A percentile compares a stretch with the other conserved stretches of the same genome.
Conservation (phyloP, 2,113 vertebrate species). For the Ceyx melanurus region DNA sequence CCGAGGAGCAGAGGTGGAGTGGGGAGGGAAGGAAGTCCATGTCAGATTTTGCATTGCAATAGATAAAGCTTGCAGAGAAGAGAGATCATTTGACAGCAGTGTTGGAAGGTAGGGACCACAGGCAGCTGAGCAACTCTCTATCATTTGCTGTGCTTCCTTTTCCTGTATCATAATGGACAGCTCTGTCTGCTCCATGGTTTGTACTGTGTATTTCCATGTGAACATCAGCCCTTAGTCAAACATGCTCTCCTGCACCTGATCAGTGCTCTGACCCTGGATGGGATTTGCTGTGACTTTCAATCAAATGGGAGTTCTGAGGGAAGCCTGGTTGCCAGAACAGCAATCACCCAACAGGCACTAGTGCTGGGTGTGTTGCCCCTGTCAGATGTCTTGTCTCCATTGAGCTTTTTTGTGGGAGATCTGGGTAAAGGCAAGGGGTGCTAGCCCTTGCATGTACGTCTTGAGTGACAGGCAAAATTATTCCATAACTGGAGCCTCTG, state of each 20-base stretch:
- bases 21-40: not conserved
- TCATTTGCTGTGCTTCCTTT: not conserved
- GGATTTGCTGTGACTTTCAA: not conserved
- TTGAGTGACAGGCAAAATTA: slow-evolving; percentile 6
- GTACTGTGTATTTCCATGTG: not conserved
- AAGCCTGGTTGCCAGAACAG: not conserved
- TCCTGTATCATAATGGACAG: not conserved
- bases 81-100: not conserved
- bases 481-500: not conserved
- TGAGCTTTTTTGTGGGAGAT: not conserved
- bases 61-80: not conserved
- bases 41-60: not conserved
- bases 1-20: not conserved
- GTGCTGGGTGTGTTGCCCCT: not conserved
- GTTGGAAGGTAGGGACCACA: not conserved
- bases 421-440: not conserved
- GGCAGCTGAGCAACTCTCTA: slow-evolving; percentile 23
- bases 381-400: not conserved
- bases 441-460: not conserved
- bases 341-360: not conserved
- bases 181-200: not conserved
- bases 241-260: not conserved
- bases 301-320: not conserved
- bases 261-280: not conserved
- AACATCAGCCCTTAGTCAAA: not conserved